Conservation (phyloP, 2,113 vertebrate species). For the Thunnus maccoyii region DNA sequence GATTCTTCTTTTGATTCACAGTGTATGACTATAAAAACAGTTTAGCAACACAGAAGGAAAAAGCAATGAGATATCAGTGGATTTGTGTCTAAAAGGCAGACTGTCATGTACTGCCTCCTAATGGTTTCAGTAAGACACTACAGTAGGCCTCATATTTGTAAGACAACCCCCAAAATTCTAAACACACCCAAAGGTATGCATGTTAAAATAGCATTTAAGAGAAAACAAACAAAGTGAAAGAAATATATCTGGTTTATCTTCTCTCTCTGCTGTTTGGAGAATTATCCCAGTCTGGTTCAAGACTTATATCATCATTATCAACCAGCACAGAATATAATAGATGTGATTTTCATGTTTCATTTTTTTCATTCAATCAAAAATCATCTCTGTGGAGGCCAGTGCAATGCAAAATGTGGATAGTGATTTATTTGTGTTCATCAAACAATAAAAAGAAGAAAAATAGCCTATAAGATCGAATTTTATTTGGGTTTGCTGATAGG, state of each 20-base stretch:
- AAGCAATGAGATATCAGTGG: not conserved
- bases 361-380: not conserved
- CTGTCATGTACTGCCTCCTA: constrained; percentile 17
- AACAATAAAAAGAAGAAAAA: not conserved
- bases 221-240: not conserved
- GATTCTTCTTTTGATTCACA: not conserved
- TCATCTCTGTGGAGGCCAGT: not conserved
- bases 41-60: not conserved
- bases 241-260: not conserved
- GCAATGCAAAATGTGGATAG: not conserved
- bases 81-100: not conserved
- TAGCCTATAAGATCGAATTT: not conserved
- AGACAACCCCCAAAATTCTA: not conserved
- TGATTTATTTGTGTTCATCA: not conserved
- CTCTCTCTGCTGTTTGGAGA: not conserved
- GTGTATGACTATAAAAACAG: no score
- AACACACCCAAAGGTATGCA: not conserved
- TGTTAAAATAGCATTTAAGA: not conserved
- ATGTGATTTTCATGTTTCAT: not conserved
- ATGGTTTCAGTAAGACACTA: constrained; percentile 17
- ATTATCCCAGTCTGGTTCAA: not conserved
- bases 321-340: not conserved
- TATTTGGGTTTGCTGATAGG: not conserved
- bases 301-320: not conserved
- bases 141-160: not conserved